Conservation (phyloP, 1,140 invertebrate genomes). For the Cydia fagiglandana region DNA sequence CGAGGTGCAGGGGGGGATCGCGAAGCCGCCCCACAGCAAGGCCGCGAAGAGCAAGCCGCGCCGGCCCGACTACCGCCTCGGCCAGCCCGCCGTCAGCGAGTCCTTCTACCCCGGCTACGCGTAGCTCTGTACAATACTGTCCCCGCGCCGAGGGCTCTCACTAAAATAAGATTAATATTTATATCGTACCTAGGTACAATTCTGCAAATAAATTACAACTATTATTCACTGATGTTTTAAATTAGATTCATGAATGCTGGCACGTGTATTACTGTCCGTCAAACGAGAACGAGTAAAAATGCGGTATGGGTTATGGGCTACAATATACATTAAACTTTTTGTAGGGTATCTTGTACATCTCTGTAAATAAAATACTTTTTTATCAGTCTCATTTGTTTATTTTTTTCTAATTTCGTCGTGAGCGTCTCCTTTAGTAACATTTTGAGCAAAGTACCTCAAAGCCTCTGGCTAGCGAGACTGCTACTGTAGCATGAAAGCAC, state of each 20-base stretch:
- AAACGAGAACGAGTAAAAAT: too few relatives aligned
- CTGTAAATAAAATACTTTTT: constrained; percentile 35
- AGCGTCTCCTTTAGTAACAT: constrained; percentile 44
- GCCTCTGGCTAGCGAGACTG: constrained; percentile 40
- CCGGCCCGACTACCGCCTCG: background rate
- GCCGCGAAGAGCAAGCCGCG: background rate
- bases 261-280: too few relatives aligned
- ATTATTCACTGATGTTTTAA: too few relatives aligned
- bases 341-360: too few relatives aligned
- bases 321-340: too few relatives aligned
- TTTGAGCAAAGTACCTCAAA: constrained; percentile 49
- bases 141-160: too few relatives aligned
- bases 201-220: constrained; percentile 34
- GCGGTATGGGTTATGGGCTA: too few relatives aligned
- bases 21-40: background rate
- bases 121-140: background rate
- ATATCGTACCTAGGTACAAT: background rate
- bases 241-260: too few relatives aligned
- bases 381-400: constrained; percentile 69
- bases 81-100: background rate
- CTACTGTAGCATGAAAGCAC: too few relatives aligned
- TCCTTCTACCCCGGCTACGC: background rate
- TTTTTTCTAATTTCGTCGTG: constrained; percentile 50
- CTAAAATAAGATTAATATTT: too few relatives aligned
- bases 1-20: background rate